These are phyloP conservation scores for Spilarctia lutea DNA, from an alignment of 2,888 invertebrate species.

Conservation along the genomic window DNA sequence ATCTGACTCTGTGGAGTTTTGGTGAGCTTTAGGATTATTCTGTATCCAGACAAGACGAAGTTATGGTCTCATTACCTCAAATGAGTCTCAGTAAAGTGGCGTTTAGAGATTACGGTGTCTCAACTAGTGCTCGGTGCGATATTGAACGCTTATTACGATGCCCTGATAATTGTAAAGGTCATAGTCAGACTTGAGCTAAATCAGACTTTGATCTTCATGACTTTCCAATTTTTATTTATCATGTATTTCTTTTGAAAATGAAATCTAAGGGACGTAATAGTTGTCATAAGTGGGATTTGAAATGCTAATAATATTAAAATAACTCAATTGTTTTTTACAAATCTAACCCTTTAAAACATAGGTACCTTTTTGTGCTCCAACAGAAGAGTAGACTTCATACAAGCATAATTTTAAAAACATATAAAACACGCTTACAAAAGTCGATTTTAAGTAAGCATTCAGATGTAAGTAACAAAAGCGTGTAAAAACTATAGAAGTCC, in stretches of 20 bases:
- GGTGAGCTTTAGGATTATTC: slow-evolving; percentile 77
- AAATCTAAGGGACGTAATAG: background rate
- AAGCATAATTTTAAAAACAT: too few species aligned
- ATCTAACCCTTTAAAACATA: background rate
- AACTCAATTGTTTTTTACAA: background rate
- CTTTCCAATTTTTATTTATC: background rate
- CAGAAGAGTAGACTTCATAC: too few species aligned
- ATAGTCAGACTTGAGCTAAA: slow-evolving; percentile 23
- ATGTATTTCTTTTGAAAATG: background rate
- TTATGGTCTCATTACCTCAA: slow-evolving; percentile 82
- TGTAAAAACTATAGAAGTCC: background rate
- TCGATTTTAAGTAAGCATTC: too few species aligned
- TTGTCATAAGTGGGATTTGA: background rate
- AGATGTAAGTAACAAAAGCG: too few species aligned
- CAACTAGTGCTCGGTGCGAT: slow-evolving; percentile 55
- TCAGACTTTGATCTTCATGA: background rate
- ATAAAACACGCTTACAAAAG: too few species aligned
- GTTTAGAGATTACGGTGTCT: slow-evolving; percentile 62
- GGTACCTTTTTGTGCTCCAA: background rate
- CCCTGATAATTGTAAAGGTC: slow-evolving; percentile 57
- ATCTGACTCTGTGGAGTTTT: slow-evolving; percentile 76
- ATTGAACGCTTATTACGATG: slow-evolving; percentile 60
- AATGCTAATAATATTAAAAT: background rate
- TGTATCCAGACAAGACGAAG: slow-evolving; percentile 76
- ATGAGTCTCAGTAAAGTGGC: slow-evolving; percentile 69